These are phyloP conservation scores for Auanema freiburgensis DNA, from an alignment of 2,888 invertebrate genomes.

Conservation along the genomic window DNA sequence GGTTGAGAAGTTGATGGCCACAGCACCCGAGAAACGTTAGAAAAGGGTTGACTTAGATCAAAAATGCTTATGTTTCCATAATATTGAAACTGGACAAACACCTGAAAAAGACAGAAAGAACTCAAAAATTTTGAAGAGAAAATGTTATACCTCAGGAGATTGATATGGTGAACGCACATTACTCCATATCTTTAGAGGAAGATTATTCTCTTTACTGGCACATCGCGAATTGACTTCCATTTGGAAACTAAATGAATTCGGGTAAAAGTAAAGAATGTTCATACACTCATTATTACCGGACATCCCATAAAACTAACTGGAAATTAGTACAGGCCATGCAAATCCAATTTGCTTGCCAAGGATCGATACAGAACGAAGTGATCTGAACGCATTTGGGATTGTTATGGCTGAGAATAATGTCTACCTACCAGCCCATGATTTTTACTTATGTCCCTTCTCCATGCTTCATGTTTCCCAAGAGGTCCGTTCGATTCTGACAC, in stretches of 20 bases:
- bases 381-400: conserved; percentile 20
- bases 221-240: conserved; percentile 3
- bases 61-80: too few relatives aligned
- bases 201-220: too few relatives aligned
- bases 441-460: conserved; percentile 30
- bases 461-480: conserved; percentile 34
- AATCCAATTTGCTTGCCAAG: conserved; percentile 58
- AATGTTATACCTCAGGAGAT: neutral
- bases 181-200: conserved; percentile 16
- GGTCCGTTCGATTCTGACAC: conserved; percentile 22
- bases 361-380: conserved; percentile 54
- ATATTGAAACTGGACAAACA: too few relatives aligned
- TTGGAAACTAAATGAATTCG: conserved; percentile 1
- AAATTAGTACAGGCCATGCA: conserved; percentile 43
- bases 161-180: conserved; percentile 14
- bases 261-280: neutral
- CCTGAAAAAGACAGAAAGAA: too few relatives aligned
- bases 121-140: too few relatives aligned
- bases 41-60: too few relatives aligned
- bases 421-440: conserved; percentile 25
- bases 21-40: too few relatives aligned
- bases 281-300: conserved; percentile 40
- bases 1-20: too few relatives aligned
- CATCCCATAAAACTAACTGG: conserved; percentile 51
- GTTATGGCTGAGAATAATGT: neutral